A percentile compares a stretch with the other conserved stretches of the same genome.
phyloP scores from a whole-genome alignment of 2,797 vertebrate species.

The Artibeus jamaicensis region DNA sequence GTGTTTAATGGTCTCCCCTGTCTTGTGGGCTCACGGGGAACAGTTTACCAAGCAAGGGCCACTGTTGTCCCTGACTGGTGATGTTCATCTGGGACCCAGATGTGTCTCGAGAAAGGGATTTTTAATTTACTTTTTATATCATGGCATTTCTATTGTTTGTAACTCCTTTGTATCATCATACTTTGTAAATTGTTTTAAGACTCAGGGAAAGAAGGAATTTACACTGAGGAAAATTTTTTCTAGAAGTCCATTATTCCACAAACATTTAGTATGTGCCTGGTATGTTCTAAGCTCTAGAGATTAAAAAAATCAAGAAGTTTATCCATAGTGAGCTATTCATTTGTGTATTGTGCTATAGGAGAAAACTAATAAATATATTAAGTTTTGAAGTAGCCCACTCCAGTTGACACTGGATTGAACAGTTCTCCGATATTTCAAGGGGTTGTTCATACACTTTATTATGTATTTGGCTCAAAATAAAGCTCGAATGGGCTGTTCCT shows the following conservation, averaged over 20 bases:
- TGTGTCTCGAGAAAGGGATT: background rate
- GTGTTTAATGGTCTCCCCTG: background rate
- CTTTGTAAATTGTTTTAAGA: conserved; percentile 58
- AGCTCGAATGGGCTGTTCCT: background rate
- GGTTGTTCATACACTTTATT: background rate
- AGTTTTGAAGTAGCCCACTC: background rate
- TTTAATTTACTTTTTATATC: background rate
- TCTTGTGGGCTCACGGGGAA: background rate
- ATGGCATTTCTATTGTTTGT: background rate
- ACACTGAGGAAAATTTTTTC: background rate
- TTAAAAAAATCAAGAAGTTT: background rate
- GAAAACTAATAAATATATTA: background rate
- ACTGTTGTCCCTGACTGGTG: background rate
- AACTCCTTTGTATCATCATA: background rate
- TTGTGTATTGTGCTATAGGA: background rate
- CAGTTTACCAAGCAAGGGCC: background rate
- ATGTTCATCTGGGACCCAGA: background rate
- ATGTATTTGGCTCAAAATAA: background rate
- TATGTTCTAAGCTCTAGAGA: background rate
- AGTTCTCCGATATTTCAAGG: background rate
- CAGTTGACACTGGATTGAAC: background rate
- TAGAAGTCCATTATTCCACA: background rate
- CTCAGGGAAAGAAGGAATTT: conserved; percentile 73
- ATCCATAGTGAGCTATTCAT: background rate
- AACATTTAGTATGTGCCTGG: background rate